Percentiles rank a stretch among this genome's conserved stretches.
Conservation (phyloP, 2,888 invertebrate species). For the Philaethria dido region DNA sequence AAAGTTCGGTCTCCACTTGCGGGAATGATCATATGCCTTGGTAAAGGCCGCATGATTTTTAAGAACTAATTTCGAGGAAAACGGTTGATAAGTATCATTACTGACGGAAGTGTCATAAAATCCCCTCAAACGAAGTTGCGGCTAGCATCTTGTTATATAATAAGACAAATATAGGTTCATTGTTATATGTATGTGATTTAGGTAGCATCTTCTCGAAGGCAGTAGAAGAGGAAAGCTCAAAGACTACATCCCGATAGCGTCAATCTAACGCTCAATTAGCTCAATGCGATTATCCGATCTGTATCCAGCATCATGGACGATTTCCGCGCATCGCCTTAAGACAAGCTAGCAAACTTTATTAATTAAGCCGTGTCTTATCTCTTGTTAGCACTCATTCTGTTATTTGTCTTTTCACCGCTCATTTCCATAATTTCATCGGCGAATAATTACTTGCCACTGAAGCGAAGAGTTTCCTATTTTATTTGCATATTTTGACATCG, state of each 20-base stretch:
- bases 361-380: conserved; percentile 84
- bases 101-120: too few species aligned
- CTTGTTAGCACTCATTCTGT: conserved; percentile 84
- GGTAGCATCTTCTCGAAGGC: conserved; percentile 60
- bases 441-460: conserved; percentile 80
- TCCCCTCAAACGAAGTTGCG: too few species aligned
- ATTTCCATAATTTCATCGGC: conserved; percentile 83
- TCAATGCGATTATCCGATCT: conserved; percentile 82
- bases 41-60: too few species aligned
- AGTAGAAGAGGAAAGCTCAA: conserved; percentile 1
- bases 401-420: conserved; percentile 84
- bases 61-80: too few species aligned
- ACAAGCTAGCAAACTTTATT: conserved; percentile 82
- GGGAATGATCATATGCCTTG: too few species aligned
- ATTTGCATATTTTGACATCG: conserved; percentile 78
- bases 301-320: conserved; percentile 73
- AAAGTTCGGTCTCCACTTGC: too few species aligned
- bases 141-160: too few species aligned
- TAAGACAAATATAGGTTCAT: too few species aligned
- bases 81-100: too few species aligned
- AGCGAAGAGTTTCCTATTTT: conserved; percentile 72
- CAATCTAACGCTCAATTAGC: conserved; percentile 83
- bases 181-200: too few species aligned
- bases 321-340: conserved; percentile 67
- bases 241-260: conserved; percentile 70